Evolutionary conservation across 1,140 invertebrate genomes (phyloP).

Genomic region (Saxidomus purpurata): DNA sequence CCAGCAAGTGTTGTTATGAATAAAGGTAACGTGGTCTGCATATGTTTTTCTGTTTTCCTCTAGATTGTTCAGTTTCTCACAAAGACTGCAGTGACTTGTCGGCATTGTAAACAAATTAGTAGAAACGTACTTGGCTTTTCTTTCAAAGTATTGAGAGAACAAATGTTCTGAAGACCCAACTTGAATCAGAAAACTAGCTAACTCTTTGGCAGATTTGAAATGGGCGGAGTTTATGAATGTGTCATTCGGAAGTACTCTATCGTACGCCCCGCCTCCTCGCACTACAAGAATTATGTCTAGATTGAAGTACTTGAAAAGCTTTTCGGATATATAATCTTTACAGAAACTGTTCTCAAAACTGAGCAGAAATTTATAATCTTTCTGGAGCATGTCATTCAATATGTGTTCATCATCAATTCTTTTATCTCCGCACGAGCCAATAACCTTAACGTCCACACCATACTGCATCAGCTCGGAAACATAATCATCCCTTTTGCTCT

Average conservation of each 20-base stretch:
- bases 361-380: constrained; percentile 56
- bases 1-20: constrained; percentile 30
- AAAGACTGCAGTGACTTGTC: neutral
- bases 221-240: constrained; percentile 34
- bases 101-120: neutral
- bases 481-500: constrained; percentile 34
- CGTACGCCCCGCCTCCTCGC: constrained; percentile 19
- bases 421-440: constrained; percentile 10
- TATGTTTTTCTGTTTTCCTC: constrained; percentile 27
- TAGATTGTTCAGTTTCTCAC: constrained; percentile 40
- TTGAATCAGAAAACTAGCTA: constrained; percentile 19
- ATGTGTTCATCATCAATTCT: neutral
- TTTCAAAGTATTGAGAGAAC: constrained; percentile 21
- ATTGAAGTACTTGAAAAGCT: constrained; percentile 38
- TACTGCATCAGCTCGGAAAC: neutral
- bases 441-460: constrained; percentile 1
- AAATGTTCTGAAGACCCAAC: neutral
- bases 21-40: constrained; percentile 12
- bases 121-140: neutral
- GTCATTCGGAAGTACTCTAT: constrained; percentile 16
- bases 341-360: constrained; percentile 59
- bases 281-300: constrained; percentile 33
- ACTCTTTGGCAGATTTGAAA: constrained; percentile 20
- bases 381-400: neutral
- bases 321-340: constrained; percentile 55